Percentiles rank a stretch among this genome's conserved stretches.
Evolutionary conservation across 2,797 vertebrate species (phyloP).

Genomic region (Clamator glandarius): DNA sequence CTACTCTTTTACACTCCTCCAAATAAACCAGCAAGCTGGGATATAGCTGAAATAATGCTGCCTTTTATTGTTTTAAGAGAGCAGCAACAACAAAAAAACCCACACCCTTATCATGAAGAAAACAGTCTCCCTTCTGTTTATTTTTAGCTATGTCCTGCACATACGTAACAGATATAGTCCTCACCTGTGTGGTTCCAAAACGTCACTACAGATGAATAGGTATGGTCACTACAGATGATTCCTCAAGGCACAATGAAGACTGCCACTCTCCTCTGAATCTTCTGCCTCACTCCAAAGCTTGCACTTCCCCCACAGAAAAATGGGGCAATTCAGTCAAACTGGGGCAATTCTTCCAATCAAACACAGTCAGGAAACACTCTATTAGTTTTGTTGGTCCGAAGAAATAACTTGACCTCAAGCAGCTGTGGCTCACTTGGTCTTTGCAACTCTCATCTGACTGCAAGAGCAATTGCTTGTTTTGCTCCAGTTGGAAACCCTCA

Average conservation of each 20-base stretch:
- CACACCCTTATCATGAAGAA: neutral
- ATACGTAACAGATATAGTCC: accelerated
- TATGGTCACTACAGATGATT: neutral
- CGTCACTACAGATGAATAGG: neutral
- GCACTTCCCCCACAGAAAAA: accelerated
- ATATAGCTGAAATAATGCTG: neutral
- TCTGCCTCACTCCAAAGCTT: neutral
- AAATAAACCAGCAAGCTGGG: neutral
- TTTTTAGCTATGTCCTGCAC: neutral
- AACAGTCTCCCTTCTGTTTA: neutral
- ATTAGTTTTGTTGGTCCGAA: neutral
- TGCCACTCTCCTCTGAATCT: neutral
- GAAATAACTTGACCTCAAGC: neutral
- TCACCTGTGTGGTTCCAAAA: neutral
- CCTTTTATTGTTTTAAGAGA: neutral
- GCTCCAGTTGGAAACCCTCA: neutral
- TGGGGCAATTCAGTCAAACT: neutral
- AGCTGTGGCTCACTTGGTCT: neutral
- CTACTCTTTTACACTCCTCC: neutral
- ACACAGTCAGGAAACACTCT: neutral
- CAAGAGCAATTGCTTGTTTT: neutral
- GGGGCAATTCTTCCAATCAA: neutral
- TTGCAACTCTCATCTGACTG: neutral
- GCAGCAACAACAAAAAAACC: neutral
- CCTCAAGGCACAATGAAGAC: neutral